Evolutionary conservation across 2,888 invertebrate species (phyloP), one percentile per base, ranked within the genome.

Genomic region (Busseola fusca): DNA sequence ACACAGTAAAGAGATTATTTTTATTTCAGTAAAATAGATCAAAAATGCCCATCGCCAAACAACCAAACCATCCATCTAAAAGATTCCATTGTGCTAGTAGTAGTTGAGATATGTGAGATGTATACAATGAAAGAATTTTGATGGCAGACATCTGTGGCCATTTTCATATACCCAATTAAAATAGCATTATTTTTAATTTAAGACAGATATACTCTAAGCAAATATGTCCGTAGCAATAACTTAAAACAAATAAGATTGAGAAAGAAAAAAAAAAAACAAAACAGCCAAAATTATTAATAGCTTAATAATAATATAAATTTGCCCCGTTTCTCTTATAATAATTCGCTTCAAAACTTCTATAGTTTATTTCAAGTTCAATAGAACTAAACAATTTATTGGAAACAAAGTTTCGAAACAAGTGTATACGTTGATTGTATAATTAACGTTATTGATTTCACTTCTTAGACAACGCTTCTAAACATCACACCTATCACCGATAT

Each of bases 361-460:
- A 16, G 1, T 7, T 50, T 27, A 48, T 42, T 72, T 34, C 27
- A 58, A 52, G 21, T 56, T 40, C 16, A 1, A 56, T 40, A 42
- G 1, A 54, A 50, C 25, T 52, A 5, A 27, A 62, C 60, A 50
- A 57, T 76, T 64, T 30, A 60, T 37, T 71, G 14, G 7, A 30
- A 42, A 52, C 14, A 42, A 79, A 67, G 48, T 67, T 69, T 57
- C 30, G 10, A 50, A n/a, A 58, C 62, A 30, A 68, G 21, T 48
- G 48, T 50, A 69, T 25, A 63, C 16, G 40, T 64, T 72, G 3
- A 76, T 80, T 64, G 48, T 60, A 50, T 63, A 75, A 76, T 80
- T 65, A 65, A 16, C 30, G 65, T 65, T 65, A 77, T 77, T 54
- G 76, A 80, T 80, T 80, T 80, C 25, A n/a, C n/a, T 69, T 64